These are phyloP conservation scores for Ardeotis arabs DNA, from an alignment of 2,113 vertebrate genomes.

Conservation along the genomic window DNA sequence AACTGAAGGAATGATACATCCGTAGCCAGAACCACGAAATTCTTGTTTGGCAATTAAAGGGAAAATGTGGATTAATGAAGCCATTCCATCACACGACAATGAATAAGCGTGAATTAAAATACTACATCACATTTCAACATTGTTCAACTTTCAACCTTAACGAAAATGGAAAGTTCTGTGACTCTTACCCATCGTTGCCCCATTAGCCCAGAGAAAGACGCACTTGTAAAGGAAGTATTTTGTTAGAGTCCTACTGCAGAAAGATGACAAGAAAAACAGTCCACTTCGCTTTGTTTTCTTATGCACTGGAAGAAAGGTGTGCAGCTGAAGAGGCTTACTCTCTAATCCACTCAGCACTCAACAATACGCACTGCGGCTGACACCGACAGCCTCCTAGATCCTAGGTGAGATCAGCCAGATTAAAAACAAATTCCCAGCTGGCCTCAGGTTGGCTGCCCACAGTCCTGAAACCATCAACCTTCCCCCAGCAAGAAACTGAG, in stretches of 20 bases:
- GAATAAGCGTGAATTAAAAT: background rate
- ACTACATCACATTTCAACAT: background rate
- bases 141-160: background rate
- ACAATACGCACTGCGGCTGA: background rate
- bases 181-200: rapidly evolving
- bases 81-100: rapidly evolving
- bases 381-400: background rate
- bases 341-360: background rate
- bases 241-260: background rate
- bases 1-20: background rate
- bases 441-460: background rate
- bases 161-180: rapidly evolving
- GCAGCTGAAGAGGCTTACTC: background rate
- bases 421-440: background rate
- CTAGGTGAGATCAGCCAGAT: background rate
- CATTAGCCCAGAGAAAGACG: background rate
- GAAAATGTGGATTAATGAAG: background rate
- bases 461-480: background rate
- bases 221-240: background rate
- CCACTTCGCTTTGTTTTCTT: background rate
- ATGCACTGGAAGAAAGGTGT: background rate
- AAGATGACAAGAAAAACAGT: background rate
- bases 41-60: background rate
- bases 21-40: background rate
- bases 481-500: background rate